phyloP scores from a whole-genome alignment of 2,113 vertebrate species.

The Carassius gibelio region DNA sequence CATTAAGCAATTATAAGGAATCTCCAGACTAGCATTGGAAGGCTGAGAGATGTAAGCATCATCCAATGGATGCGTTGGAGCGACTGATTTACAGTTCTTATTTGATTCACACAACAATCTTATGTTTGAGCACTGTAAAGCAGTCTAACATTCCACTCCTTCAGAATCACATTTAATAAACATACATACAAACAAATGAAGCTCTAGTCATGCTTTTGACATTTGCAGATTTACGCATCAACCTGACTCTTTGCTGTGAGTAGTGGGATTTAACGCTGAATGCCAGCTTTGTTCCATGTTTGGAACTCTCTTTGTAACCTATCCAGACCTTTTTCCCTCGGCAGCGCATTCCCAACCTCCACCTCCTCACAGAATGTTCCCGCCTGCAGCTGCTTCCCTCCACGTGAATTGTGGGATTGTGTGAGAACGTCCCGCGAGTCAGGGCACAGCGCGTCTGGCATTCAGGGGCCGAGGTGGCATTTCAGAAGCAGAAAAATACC shows the following conservation, averaged over 20 bases:
- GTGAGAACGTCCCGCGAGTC: slow-evolving; percentile 55
- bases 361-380: slow-evolving; percentile 67
- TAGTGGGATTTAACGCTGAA: slow-evolving; percentile 51
- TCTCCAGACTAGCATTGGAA: background rate
- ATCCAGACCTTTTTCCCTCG: slow-evolving; percentile 72
- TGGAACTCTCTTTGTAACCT: slow-evolving; percentile 66
- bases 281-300: slow-evolving; percentile 63
- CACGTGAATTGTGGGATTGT: slow-evolving; percentile 69
- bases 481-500: slow-evolving; percentile 58
- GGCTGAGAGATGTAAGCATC: background rate
- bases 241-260: slow-evolving; percentile 48
- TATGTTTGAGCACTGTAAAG: slow-evolving; percentile 12
- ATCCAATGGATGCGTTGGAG: background rate
- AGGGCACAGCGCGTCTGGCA: slow-evolving; percentile 48
- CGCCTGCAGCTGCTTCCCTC: slow-evolving; percentile 70
- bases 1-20: slow-evolving; percentile 40
- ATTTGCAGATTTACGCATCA: slow-evolving; percentile 59
- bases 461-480: slow-evolving; percentile 52
- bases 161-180: slow-evolving; percentile 10
- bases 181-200: slow-evolving; percentile 40
- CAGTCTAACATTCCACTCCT: slow-evolving; percentile 28
- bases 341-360: slow-evolving; percentile 65
- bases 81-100: background rate
- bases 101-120: background rate
- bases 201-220: slow-evolving; percentile 50